A percentile compares a stretch with the other conserved stretches of the same genome.
Conservation (phyloP, 2,888 invertebrate genomes). For the Cerceris ruficornis region DNA sequence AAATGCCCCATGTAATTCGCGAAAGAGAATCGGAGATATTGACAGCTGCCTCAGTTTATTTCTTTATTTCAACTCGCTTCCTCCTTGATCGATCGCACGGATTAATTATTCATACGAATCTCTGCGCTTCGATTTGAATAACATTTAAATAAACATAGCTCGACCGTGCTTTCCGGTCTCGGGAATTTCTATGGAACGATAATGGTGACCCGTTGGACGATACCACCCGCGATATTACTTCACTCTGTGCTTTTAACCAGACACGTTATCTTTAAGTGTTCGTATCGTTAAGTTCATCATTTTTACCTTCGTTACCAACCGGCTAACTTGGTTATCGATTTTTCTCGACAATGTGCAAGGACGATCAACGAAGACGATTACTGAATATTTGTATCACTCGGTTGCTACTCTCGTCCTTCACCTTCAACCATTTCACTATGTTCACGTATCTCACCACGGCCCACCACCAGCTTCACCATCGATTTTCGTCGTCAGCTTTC, state of each 20-base stretch:
- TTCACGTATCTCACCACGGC: conserved; percentile 57
- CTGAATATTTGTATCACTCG: conserved; percentile 64
- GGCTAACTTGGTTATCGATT: conserved; percentile 45
- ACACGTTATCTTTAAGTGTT: conserved; percentile 6
- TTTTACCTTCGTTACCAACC: not conserved
- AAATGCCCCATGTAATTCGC: conserved; percentile 16
- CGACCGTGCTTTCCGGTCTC: too few relatives aligned
- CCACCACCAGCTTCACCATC: conserved; percentile 60
- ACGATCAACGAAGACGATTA: conserved; percentile 63
- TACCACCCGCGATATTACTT: not conserved
- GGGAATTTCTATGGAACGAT: too few relatives aligned
- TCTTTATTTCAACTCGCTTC: not conserved
- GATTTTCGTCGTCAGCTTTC: conserved; percentile 63
- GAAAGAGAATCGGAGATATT: conserved; percentile 40
- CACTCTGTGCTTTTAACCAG: not conserved
- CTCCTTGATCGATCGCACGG: conserved; percentile 16
- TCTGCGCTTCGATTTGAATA: not conserved
- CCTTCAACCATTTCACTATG: conserved; percentile 64
- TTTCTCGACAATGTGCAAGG: conserved; percentile 57
- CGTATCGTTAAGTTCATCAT: conserved; percentile 22
- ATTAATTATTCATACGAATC: not conserved
- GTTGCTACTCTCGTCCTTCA: conserved; percentile 62
- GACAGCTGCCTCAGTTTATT: conserved; percentile 28
- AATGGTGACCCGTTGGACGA: not conserved
- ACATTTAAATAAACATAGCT: too few relatives aligned